Percentiles rank a stretch among this genome's conserved stretches.
These are phyloP conservation scores for Tursiops truncatus DNA, from an alignment of 2,113 vertebrate species.

Conservation along the genomic window DNA sequence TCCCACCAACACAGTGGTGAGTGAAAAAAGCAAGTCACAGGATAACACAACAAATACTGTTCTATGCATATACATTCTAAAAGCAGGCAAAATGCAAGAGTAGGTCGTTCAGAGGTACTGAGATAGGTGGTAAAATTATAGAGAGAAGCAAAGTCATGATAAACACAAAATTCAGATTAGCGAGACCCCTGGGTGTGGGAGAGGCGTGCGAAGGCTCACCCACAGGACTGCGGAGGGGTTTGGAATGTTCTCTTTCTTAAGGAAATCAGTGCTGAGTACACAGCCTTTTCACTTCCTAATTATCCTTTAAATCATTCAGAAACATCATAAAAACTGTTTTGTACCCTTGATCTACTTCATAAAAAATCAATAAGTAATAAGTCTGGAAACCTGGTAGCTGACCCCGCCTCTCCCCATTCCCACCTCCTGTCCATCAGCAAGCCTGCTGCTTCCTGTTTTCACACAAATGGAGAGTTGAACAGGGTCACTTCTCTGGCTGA, in stretches of 20 bases:
- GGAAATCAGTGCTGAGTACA: background rate
- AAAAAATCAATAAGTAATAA: accelerated
- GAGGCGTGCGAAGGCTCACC: background rate
- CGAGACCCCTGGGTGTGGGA: background rate
- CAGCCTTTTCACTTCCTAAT: background rate
- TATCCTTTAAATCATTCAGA: background rate
- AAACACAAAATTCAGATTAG: no score
- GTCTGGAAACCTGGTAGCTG: background rate
- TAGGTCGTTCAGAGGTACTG: background rate
- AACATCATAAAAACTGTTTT: background rate
- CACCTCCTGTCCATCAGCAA: accelerated
- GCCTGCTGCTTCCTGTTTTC: no score
- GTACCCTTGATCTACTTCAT: accelerated
- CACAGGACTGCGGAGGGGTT: accelerated
- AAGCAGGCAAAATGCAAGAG: background rate
- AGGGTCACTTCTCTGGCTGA: accelerated
- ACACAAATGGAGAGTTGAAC: accelerated
- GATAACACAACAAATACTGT: no score
- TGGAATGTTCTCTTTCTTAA: background rate
- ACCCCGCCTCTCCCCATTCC: background rate
- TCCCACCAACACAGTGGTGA: background rate
- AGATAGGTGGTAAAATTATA: background rate
- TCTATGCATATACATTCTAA: background rate
- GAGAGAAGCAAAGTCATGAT: background rate
- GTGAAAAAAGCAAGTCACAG: background rate